Conservation (phyloP, 2,888 invertebrate species). For the Epinotia bilunana region DNA sequence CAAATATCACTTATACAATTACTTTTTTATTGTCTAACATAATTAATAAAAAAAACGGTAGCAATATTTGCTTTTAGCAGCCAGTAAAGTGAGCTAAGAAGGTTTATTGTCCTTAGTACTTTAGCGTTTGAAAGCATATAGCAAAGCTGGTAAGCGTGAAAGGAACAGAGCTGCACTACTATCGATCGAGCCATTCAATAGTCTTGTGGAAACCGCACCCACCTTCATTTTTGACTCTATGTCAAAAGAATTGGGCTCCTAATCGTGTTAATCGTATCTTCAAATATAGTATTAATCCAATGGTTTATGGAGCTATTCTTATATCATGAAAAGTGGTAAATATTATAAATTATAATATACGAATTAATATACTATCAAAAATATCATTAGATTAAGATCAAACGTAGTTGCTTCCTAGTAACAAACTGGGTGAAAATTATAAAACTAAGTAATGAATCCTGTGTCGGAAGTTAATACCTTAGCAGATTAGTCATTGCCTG, state of each 20-base stretch:
- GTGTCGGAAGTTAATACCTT: not conserved
- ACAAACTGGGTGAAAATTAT: not conserved
- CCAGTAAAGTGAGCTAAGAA: not conserved
- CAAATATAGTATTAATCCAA: not conserved
- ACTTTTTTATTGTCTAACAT: not conserved
- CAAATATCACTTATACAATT: not conserved
- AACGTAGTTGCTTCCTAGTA: not conserved
- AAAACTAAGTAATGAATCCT: not conserved
- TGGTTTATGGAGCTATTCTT: not conserved
- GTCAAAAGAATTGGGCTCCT: not conserved
- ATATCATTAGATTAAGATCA: conserved; percentile 18
- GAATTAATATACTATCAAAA: not conserved
- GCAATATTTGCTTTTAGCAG: not conserved
- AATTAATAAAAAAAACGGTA: no score
- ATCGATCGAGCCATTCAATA: not conserved
- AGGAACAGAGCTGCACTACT: not conserved
- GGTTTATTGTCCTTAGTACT: not conserved
- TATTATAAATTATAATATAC: not conserved
- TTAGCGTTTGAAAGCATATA: not conserved
- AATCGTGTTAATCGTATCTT: not conserved
- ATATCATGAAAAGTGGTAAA: not conserved
- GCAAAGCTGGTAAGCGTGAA: conserved; percentile 14
- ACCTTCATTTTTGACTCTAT: not conserved
- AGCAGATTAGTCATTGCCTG: not conserved
- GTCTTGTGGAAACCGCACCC: not conserved